Conservation (phyloP, 2,113 vertebrate genomes). For the Rissa tridactyla region DNA sequence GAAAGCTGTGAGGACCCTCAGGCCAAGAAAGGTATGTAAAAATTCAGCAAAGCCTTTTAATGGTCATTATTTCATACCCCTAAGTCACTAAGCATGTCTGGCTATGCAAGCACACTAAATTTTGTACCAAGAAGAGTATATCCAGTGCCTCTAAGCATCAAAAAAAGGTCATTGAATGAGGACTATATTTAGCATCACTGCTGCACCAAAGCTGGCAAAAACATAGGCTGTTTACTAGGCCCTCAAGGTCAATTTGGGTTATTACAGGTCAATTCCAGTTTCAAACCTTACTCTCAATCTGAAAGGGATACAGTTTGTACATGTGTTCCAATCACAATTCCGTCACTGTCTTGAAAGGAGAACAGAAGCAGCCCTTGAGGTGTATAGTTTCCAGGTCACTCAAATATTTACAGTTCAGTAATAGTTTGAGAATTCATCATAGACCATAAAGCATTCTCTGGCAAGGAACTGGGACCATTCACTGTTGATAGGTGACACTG, state of each 20-base stretch:
- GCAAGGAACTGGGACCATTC: neutral
- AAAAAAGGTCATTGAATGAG: neutral
- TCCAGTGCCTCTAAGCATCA: neutral
- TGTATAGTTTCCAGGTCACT: neutral
- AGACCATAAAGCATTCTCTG: neutral
- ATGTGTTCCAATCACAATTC: neutral
- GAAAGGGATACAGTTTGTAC: neutral
- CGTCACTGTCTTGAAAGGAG: neutral
- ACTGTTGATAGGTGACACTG: neutral
- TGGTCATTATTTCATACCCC: neutral
- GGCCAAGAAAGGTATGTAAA: conserved; percentile 88
- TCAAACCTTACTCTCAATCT: neutral
- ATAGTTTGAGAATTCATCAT: neutral
- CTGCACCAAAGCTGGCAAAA: neutral
- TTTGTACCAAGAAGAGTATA: neutral
- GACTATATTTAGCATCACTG: neutral
- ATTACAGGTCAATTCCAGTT: neutral
- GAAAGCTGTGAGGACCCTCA: conserved; percentile 92
- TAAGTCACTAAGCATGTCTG: neutral
- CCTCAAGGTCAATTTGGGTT: neutral
- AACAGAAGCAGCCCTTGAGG: neutral
- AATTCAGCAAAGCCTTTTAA: neutral
- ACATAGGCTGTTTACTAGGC: neutral
- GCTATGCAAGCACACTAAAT: neutral
- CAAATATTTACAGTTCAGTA: neutral